phyloP scores from a whole-genome alignment of 2,888 invertebrate genomes.

The Spilarctia lutea region DNA sequence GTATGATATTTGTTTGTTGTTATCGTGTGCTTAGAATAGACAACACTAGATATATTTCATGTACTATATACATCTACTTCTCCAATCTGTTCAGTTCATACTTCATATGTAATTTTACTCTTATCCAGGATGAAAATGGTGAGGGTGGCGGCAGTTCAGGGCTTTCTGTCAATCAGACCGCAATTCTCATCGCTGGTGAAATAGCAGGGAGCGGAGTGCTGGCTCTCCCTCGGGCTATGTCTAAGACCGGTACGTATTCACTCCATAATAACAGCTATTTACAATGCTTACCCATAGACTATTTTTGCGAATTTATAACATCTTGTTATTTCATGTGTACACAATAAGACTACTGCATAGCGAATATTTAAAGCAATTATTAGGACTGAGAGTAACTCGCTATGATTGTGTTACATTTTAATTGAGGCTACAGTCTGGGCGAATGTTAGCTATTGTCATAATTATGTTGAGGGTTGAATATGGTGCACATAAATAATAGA shows the following conservation, averaged over 20 bases:
- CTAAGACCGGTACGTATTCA: constrained; percentile 85
- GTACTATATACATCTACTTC: neutral
- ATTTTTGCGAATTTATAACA: neutral
- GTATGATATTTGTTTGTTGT: no score
- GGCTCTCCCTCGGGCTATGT: constrained; percentile 88
- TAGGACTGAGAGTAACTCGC: no score
- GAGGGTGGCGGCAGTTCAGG: constrained; percentile 51
- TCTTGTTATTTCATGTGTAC: neutral
- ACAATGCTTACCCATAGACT: neutral
- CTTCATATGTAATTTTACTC: neutral
- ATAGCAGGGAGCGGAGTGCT: constrained; percentile 91
- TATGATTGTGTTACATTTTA: no score
- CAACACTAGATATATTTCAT: neutral
- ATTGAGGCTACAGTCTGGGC: neutral
- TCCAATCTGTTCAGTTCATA: neutral
- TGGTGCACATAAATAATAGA: no score
- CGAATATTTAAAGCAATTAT: neutral
- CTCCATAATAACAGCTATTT: neutral
- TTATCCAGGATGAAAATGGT: constrained; percentile 26
- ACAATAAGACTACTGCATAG: neutral
- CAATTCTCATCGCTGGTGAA: constrained; percentile 89
- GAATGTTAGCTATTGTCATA: neutral
- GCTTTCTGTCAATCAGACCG: constrained; percentile 78
- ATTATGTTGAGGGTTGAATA: neutral
- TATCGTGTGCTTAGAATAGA: neutral